A percentile compares a stretch with the other conserved stretches of the same genome.
These are phyloP conservation scores for Zaprionus nigranus DNA, from an alignment of 1,140 invertebrate species.

Conservation along the genomic window DNA sequence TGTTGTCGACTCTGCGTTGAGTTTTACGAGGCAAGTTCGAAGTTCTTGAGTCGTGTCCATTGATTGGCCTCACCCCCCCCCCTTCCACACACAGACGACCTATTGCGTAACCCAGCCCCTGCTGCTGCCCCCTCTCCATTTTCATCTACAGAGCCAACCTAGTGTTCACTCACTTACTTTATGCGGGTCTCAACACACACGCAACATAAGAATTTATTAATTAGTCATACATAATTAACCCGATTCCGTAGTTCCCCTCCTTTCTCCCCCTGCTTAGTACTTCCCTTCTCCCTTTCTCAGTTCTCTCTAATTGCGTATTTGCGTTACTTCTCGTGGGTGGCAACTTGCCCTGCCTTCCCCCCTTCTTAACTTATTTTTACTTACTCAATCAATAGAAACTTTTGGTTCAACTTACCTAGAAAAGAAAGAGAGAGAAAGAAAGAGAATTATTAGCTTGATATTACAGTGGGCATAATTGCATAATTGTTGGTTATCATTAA, in stretches of 20 bases:
- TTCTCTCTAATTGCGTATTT: conserved; percentile 28
- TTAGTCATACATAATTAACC: conserved; percentile 40
- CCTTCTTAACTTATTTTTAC: conserved; percentile 1
- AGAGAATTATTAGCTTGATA: conserved; percentile 16
- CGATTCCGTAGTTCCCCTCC: neutral
- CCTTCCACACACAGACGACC: neutral
- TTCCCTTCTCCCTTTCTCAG: neutral
- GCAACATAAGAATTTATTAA: conserved; percentile 34
- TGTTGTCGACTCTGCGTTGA: conserved; percentile 51
- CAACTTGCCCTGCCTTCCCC: neutral
- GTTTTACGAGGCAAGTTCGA: conserved; percentile 53
- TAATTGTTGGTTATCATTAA: conserved; percentile 3
- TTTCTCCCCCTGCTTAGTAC: neutral
- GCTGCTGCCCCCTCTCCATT: too few relatives aligned
- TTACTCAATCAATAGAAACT: conserved; percentile 15
- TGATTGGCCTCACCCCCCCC: conserved; percentile 15
- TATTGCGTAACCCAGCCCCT: neutral
- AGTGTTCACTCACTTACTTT: neutral
- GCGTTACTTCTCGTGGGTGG: conserved; percentile 25
- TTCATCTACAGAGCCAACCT: neutral
- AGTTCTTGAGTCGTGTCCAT: conserved; percentile 31
- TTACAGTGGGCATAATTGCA: neutral
- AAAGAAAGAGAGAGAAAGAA: conserved; percentile 8
- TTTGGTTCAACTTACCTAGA: conserved; percentile 59
- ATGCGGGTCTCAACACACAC: conserved; percentile 27